Conservation (phyloP, 2,888 invertebrate genomes). For the Busseola fusca region DNA sequence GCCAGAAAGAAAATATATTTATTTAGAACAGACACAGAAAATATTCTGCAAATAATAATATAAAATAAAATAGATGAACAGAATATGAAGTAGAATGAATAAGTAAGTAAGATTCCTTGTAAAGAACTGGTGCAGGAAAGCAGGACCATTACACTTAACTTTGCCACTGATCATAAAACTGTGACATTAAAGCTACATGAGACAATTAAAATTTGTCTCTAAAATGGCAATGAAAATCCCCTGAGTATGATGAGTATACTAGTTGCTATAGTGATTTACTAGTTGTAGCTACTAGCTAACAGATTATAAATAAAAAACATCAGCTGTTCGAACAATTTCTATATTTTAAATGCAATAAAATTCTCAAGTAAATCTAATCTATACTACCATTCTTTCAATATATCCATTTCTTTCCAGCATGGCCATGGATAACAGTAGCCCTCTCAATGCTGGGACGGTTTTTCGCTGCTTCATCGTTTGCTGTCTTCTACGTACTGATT, state of each 20-base stretch:
- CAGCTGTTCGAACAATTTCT: background rate
- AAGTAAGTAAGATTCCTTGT: background rate
- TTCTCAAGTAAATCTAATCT: background rate
- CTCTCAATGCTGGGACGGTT: conserved; percentile 91
- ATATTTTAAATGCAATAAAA: background rate
- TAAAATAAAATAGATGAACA: background rate
- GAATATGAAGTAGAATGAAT: background rate
- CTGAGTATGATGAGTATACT: background rate
- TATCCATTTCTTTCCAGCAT: conserved; percentile 75
- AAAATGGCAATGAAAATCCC: background rate
- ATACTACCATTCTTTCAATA: background rate
- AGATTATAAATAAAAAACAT: background rate
- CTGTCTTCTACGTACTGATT: conserved; percentile 91
- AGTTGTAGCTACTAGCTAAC: background rate
- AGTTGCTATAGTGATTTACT: background rate
- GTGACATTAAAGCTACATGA: background rate
- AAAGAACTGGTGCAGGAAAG: background rate
- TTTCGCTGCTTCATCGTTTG: conserved; percentile 91
- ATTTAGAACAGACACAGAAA: background rate
- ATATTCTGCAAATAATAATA: background rate
- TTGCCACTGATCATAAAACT: background rate
- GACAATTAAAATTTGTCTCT: background rate
- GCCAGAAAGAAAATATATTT: background rate
- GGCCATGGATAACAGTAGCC: conserved; percentile 90
- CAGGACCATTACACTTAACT: background rate